A percentile compares a stretch with the other conserved stretches of the same genome.
Evolutionary conservation across 1,140 invertebrate genomes (phyloP).

Genomic region (Rhagoletis zephyria): DNA sequence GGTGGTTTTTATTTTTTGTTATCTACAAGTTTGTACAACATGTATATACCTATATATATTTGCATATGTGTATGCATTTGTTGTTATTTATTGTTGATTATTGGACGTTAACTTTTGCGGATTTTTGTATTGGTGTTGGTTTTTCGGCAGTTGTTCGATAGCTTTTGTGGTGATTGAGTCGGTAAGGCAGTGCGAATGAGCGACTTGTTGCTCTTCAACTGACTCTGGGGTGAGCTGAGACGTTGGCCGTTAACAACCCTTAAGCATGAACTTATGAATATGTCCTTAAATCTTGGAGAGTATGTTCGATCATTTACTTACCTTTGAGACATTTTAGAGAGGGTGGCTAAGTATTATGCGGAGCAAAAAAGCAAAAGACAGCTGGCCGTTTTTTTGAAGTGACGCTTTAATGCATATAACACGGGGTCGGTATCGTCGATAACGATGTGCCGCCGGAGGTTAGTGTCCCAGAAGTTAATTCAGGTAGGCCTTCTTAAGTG

Average conservation of each 20-base stretch:
- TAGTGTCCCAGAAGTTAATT: too few species aligned
- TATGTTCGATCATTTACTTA: neutral
- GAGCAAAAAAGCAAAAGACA: too few species aligned
- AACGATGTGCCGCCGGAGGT: too few species aligned
- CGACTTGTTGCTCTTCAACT: neutral
- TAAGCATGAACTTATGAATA: neutral
- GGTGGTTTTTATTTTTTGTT: conserved; percentile 15
- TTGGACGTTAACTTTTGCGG: neutral
- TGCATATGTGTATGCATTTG: neutral
- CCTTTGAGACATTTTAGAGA: neutral
- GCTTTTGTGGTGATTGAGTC: neutral
- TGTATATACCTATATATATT: too few species aligned
- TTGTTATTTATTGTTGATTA: neutral
- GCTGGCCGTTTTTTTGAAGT: too few species aligned
- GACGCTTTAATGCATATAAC: too few species aligned
- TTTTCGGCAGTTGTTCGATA: neutral
- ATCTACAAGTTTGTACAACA: neutral
- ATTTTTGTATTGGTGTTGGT: neutral
- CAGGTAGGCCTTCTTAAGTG: too few species aligned
- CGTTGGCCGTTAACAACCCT: neutral
- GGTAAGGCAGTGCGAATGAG: neutral
- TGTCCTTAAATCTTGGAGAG: neutral
- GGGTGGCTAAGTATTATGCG: too few species aligned
- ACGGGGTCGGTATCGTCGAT: too few species aligned
- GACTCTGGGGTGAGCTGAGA: too few species aligned